phyloP scores from a whole-genome alignment of 2,888 invertebrate species.

The Sepioteuthis lessoniana region DNA sequence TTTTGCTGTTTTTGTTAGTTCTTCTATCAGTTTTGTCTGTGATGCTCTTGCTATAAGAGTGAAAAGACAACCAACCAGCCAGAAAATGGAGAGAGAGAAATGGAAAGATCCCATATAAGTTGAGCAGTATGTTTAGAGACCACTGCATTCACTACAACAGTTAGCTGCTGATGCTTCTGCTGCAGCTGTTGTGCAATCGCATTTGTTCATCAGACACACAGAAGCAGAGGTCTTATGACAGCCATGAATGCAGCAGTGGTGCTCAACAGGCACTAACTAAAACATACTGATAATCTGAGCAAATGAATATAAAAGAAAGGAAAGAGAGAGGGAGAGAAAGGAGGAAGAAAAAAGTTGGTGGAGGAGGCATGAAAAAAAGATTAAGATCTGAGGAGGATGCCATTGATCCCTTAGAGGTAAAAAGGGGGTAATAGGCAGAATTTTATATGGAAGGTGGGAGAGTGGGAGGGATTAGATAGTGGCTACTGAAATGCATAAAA shows the following conservation, averaged over 20 bases:
- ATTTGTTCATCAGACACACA: background rate
- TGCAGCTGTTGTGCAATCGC: background rate
- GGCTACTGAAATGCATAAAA: background rate
- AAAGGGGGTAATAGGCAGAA: background rate
- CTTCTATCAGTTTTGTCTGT: background rate
- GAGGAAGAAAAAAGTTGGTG: background rate
- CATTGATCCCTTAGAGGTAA: background rate
- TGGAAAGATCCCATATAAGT: background rate
- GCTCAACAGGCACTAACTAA: background rate
- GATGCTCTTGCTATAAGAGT: background rate
- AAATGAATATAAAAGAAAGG: background rate
- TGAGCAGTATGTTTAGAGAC: constrained; percentile 10
- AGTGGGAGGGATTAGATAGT: too few species aligned
- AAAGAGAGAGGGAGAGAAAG: background rate
- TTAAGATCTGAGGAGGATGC: background rate
- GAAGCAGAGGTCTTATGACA: background rate
- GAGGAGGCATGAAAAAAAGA: background rate
- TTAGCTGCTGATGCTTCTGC: background rate
- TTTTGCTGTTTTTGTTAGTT: too few species aligned
- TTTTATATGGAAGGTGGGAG: too few species aligned
- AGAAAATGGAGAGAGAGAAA: background rate
- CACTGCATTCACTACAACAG: constrained; percentile 4
- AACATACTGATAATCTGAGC: background rate
- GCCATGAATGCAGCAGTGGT: background rate
- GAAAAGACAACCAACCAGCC: background rate